Evolutionary conservation across 2,888 invertebrate genomes (phyloP).

Genomic region (Heliconius charithonia): DNA sequence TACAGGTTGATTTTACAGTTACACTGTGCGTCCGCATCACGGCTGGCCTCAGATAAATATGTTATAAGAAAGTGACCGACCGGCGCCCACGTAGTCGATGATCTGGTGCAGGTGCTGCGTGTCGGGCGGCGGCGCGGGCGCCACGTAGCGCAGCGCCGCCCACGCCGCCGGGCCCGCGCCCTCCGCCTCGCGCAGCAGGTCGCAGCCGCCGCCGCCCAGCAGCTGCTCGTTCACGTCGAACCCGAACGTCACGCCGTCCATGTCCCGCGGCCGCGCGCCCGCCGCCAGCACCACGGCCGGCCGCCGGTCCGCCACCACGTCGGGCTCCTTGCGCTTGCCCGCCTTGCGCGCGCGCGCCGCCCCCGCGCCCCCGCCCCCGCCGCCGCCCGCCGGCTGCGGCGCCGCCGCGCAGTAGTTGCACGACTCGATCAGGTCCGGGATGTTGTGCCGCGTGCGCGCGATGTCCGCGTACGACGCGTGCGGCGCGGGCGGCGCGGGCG

Average conservation of each 20-base stretch:
- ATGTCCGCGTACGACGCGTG: conserved; percentile 92
- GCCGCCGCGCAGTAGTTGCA: conserved; percentile 72
- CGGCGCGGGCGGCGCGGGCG: conserved; percentile 66
- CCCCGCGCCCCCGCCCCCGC: conserved; percentile 50
- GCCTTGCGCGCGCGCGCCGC: conserved; percentile 49
- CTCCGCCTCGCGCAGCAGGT: conserved; percentile 49
- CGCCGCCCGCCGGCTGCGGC: conserved; percentile 45
- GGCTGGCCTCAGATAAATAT: too few relatives aligned
- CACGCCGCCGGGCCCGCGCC: conserved; percentile 53
- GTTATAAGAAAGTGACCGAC: conserved; percentile 52
- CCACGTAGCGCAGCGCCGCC: conserved; percentile 64
- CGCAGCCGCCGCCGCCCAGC: conserved; percentile 69
- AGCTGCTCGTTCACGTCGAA: conserved; percentile 91
- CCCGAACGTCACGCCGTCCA: conserved; percentile 90
- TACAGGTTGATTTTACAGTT: too few relatives aligned
- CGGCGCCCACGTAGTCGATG: conserved; percentile 71
- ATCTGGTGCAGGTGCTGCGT: conserved; percentile 62
- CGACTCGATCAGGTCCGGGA: conserved; percentile 80
- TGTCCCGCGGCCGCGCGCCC: conserved; percentile 76
- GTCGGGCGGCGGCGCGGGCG: conserved; percentile 54
- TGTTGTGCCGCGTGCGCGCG: conserved; percentile 83
- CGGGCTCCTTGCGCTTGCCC: conserved; percentile 62
- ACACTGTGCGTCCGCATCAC: too few relatives aligned
- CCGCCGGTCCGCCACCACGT: conserved; percentile 77
- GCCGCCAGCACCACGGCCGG: conserved; percentile 90